phyloP scores from a whole-genome alignment of 2,797 vertebrate genomes.

The Lepidocolaptes lacrymiger region DNA sequence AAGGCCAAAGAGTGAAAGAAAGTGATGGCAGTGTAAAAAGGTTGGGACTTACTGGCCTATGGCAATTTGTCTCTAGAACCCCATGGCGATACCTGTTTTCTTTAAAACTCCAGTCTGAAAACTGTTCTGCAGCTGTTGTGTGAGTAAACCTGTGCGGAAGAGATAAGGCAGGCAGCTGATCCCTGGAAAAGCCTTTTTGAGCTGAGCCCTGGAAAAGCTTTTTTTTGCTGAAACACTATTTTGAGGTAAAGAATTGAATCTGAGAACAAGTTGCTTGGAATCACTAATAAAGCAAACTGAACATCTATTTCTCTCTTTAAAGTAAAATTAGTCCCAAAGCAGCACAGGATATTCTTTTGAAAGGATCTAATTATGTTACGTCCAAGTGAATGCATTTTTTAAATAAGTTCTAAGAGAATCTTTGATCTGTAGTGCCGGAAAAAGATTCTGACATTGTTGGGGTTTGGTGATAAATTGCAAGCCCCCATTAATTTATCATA shows the following conservation, averaged over 20 bases:
- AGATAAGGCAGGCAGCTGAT: not conserved
- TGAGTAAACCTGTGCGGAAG: not conserved
- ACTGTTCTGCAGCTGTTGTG: not conserved
- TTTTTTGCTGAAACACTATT: not conserved
- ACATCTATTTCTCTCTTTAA: not conserved
- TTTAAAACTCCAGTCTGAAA: not conserved
- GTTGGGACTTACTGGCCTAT: fast-evolving
- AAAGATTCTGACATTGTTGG: not conserved
- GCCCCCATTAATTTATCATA: not conserved
- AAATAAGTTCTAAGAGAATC: not conserved
- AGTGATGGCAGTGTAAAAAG: not conserved
- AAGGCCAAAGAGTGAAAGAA: not conserved
- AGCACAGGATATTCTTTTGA: not conserved
- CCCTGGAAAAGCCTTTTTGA: not conserved
- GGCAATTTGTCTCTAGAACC: not conserved
- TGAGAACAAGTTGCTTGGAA: not conserved
- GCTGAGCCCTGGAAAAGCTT: not conserved
- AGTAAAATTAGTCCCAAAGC: not conserved
- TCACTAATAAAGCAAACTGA: not conserved
- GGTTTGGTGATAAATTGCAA: not conserved
- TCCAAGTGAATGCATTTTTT: not conserved
- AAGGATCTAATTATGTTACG: not conserved
- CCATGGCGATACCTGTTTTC: not conserved
- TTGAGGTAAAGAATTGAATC: not conserved
- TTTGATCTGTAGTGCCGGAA: not conserved